Conservation (phyloP, 2,797 vertebrate species). For the Falco novaeseelandiae region DNA sequence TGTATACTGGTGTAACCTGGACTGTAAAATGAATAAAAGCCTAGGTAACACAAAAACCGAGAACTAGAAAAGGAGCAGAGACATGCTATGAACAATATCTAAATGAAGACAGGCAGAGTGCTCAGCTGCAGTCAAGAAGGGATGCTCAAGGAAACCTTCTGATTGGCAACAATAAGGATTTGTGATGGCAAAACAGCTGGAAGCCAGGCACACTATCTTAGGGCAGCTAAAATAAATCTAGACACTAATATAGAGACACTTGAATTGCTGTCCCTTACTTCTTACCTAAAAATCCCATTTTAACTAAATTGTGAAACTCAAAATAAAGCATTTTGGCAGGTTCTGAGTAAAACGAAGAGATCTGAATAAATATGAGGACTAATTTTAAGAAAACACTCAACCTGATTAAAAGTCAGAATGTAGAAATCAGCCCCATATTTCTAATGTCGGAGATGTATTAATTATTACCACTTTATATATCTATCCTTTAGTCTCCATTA, state of each 20-base stretch:
- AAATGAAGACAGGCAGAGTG: background rate
- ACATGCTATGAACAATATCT: background rate
- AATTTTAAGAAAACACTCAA: background rate
- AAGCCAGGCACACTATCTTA: background rate
- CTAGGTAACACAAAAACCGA: background rate
- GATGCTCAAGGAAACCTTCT: background rate
- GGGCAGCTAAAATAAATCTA: background rate
- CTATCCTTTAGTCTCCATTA: background rate
- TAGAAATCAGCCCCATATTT: background rate
- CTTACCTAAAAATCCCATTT: background rate
- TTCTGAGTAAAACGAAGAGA: background rate
- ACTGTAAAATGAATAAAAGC: background rate
- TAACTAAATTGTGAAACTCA: background rate
- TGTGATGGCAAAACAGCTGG: background rate
- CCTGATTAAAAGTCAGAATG: background rate
- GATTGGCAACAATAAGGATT: background rate
- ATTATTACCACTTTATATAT: slow-evolving; percentile 3
- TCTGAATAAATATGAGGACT: background rate
- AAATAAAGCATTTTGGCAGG: background rate
- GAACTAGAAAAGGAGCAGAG: background rate
- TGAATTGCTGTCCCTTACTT: background rate
- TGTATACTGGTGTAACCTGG: background rate
- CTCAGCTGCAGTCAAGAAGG: background rate
- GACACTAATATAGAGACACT: background rate
- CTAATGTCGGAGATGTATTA: background rate